These are phyloP conservation scores for Isaurus tuberculatus DNA, from an alignment of 92 coral and sea anemone species.

Conservation along the genomic window DNA sequence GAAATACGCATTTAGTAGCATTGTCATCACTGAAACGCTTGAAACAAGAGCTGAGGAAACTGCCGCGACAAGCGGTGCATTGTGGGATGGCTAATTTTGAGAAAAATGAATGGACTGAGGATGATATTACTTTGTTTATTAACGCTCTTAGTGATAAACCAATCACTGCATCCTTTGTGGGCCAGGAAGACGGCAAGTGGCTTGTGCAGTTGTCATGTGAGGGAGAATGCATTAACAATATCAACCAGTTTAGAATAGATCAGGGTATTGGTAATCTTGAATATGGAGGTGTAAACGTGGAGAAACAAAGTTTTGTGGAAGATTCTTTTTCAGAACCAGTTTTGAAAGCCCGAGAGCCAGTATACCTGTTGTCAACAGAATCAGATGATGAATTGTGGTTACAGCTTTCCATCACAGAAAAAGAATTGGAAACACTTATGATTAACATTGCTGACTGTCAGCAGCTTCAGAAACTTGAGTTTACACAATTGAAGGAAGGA, in stretches of 20 bases:
- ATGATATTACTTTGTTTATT: conserved; percentile 56
- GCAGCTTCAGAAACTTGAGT: neutral
- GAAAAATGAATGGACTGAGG: conserved; percentile 58
- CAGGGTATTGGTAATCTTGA: neutral
- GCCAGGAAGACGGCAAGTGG: conserved; percentile 70
- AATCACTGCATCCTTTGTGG: conserved; percentile 72
- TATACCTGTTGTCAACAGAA: conserved; percentile 69
- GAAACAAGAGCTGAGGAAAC: conserved; percentile 56
- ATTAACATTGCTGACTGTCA: conserved; percentile 62
- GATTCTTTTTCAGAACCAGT: conserved; percentile 50
- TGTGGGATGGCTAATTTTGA: conserved; percentile 73
- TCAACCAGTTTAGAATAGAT: neutral
- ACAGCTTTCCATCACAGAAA: conserved; percentile 68
- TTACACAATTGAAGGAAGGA: conserved; percentile 40
- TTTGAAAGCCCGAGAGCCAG: conserved; percentile 57
- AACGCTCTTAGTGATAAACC: conserved; percentile 71
- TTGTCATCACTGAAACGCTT: conserved; percentile 62
- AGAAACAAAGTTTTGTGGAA: conserved; percentile 3
- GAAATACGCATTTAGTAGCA: conserved; percentile 72
- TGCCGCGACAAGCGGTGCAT: conserved; percentile 75
- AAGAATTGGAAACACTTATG: conserved; percentile 76
- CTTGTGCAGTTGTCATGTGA: conserved; percentile 73
- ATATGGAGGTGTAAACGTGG: neutral
- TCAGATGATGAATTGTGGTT: conserved; percentile 78
- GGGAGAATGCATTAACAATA: conserved; percentile 47